Evolutionary conservation across 2,797 vertebrate genomes (phyloP).

Genomic region (Phalloptychus januarius): DNA sequence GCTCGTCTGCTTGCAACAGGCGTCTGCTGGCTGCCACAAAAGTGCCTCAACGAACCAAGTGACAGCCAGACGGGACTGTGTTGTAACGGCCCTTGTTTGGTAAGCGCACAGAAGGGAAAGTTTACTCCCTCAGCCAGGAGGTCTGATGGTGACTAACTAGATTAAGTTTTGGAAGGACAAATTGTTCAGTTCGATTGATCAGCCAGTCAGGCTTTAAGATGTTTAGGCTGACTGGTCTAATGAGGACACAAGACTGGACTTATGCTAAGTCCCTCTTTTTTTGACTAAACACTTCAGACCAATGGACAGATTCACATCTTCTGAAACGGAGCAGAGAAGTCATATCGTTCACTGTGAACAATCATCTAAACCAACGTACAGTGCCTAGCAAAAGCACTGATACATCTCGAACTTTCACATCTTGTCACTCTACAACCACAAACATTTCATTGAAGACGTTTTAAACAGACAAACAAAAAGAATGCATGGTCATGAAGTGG

Average conservation of each 20-base stretch:
- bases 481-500: neutral
- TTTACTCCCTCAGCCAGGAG: conserved; percentile 43
- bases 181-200: conserved; percentile 64
- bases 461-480: neutral
- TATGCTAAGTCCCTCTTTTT: conserved; percentile 56
- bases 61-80: conserved; percentile 52
- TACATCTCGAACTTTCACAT: neutral
- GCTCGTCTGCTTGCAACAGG: conserved; percentile 58
- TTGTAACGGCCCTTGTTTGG: conserved; percentile 50
- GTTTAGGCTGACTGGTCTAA: conserved; percentile 65
- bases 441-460: neutral
- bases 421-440: neutral
- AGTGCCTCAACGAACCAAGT: conserved; percentile 62
- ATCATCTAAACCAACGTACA: conserved; percentile 27
- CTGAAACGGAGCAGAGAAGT: conserved; percentile 11
- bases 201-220: conserved; percentile 66
- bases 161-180: conserved; percentile 64
- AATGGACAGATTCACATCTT: conserved; percentile 37
- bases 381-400: neutral
- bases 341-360: conserved; percentile 11
- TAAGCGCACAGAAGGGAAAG: conserved; percentile 48
- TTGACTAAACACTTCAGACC: conserved; percentile 47
- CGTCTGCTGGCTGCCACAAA: conserved; percentile 53
- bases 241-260: conserved; percentile 49
- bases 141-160: conserved; percentile 58